Conservation (phyloP, 2,797 vertebrate species). For the Enoplosus armatus region DNA sequence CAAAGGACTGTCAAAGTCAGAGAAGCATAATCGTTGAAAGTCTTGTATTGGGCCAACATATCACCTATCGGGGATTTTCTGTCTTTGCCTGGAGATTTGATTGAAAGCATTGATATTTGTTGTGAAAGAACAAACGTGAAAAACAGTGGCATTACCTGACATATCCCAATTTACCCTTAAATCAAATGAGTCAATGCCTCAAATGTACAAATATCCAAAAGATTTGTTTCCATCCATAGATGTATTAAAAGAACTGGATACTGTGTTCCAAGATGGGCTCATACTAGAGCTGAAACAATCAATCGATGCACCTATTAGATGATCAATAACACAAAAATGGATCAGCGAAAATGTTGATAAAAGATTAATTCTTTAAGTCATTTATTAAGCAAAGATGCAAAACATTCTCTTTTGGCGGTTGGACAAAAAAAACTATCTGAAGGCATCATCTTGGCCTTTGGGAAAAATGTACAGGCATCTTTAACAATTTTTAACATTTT, state of each 20-base stretch:
- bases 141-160: neutral
- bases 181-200: too few relatives aligned
- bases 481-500: neutral
- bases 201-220: too few relatives aligned
- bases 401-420: neutral
- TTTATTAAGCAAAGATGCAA: too few relatives aligned
- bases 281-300: too few relatives aligned
- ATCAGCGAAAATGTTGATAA: too few relatives aligned
- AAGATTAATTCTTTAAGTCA: too few relatives aligned
- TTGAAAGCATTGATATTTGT: constrained; percentile 2
- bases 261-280: too few relatives aligned
- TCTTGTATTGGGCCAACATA: neutral
- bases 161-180: neutral
- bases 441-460: neutral
- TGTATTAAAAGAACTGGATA: too few relatives aligned
- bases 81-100: neutral
- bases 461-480: neutral
- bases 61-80: neutral
- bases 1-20: neutral
- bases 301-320: too few relatives aligned
- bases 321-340: too few relatives aligned
- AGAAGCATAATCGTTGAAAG: neutral
- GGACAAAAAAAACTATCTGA: neutral
- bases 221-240: too few relatives aligned
- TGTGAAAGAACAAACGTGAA: constrained; percentile 1